Conservation (phyloP, 1,140 invertebrate genomes). For the Formica exsecta region DNA sequence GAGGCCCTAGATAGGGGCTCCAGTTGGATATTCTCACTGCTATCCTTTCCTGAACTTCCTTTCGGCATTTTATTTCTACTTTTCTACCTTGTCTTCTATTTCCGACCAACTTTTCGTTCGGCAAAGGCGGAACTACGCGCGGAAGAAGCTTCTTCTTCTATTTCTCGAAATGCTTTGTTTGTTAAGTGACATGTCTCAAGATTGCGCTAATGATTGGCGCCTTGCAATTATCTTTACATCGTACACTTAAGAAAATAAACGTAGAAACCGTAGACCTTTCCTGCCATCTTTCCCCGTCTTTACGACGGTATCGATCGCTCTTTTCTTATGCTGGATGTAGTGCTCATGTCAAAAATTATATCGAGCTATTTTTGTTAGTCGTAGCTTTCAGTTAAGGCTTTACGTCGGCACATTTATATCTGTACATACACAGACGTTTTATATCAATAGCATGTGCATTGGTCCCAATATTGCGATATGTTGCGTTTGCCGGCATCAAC, state of each 20-base stretch:
- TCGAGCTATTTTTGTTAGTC: constrained; percentile 15
- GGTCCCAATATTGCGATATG: constrained; percentile 56
- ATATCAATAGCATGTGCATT: constrained; percentile 29
- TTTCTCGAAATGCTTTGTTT: constrained; percentile 6
- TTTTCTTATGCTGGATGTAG: constrained; percentile 42
- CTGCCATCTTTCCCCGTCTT: constrained; percentile 23
- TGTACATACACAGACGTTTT: constrained; percentile 30
- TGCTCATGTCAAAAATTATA: constrained; percentile 56
- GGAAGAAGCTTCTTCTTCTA: background rate
- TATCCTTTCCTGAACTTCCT: constrained; percentile 77
- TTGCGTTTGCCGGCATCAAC: constrained; percentile 20
- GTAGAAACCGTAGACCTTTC: background rate
- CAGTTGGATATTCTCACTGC: constrained; percentile 84
- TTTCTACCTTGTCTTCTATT: constrained; percentile 10
- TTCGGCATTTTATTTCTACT: constrained; percentile 41
- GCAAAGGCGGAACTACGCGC: background rate
- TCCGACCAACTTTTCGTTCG: background rate
- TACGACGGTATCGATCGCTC: constrained; percentile 26
- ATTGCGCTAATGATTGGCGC: constrained; percentile 3
- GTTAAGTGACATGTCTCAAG: constrained; percentile 23
- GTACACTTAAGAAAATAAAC: constrained; percentile 35
- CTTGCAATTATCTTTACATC: constrained; percentile 19
- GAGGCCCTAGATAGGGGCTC: constrained; percentile 84
- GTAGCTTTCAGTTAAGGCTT: constrained; percentile 28
- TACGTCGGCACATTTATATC: background rate